Evolutionary conservation across 2,113 vertebrate genomes (phyloP), one percentile per base, ranked within the genome.

Genomic region (Macrotis lagotis): DNA sequence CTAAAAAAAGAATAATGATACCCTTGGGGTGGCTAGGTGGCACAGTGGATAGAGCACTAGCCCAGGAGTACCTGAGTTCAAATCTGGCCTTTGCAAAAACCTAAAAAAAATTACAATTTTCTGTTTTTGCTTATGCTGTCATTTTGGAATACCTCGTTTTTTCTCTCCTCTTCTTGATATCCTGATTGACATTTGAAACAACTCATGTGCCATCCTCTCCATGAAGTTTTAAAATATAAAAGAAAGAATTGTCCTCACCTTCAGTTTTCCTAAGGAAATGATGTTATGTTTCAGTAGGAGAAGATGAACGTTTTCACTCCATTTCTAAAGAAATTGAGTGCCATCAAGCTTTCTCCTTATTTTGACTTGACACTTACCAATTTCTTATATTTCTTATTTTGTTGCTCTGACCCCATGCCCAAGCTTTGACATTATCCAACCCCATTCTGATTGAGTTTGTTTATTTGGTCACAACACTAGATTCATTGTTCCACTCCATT

Each of bases 311-410:
- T 94, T 83, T 44, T 89, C 59, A 51, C 89, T 52, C 50, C 25
- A 59, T 95, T 49, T 3, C 44, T 59, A 95, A 91, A 90, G 90
- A 92, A 89, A 8, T 28, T 49, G 37, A 37, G 24, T 28, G 4
- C 9, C 91, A 89, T 37, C 19, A 26, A 9, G 1, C 2, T 74
- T 44, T 50, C 91, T 48, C 48, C 37, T 50, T 24, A 12, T 22
- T 49, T 28, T 9, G 51, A 50, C 28, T 91, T 74, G 91, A 51
- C 9, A 92, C 51, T 10, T 8, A 37, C 12, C 31, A 55, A 14
- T 48, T 92, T 74, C 88, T 22, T 26, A 88, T 90, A 14, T 48
- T 92, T 74, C 88, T 22, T 26, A 88, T 90, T 95, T 92, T 50
- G 55, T 0, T 88, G 52, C 12, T 90, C 49, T 93, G 3, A 47